Evolutionary conservation across 1,140 invertebrate species (phyloP), one percentile per base, ranked within the genome.

Genomic region (Anastrepha obliqua): DNA sequence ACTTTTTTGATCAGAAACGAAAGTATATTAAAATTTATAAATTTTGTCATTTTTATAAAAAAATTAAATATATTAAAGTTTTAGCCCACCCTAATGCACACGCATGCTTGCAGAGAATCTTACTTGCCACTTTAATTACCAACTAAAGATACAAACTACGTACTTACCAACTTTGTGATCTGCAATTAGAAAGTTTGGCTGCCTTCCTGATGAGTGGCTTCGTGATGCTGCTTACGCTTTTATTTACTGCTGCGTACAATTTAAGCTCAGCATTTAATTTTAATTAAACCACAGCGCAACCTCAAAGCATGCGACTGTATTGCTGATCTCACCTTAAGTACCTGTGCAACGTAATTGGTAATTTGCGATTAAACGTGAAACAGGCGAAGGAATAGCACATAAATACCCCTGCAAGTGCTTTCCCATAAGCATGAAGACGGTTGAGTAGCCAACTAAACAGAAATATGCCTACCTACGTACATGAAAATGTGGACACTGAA

Each of bases 111-210:
- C 51, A 11, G 6, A 6, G 6, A 55, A 2, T 11, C 0, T 55
- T 55, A 55, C 11, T 55, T 55, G 2, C 51, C 0, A 55, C 6
- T 55, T 55, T 55, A 55, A 55, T 11, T 55, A 8, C 11, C 51
- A 55, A 0, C 11, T 55, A 55, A 8, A 55, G 6, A 44, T 47
- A 67, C 64, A 67, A 62, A 2, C 67, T 74, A 47, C 9, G 17
- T 81, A 81, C 39, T 74, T 47, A 3, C 5, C 20, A 81, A 81
- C 74, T 81, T 81, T 81, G 47, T 81, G 47, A 81, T 81, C 74
- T 29, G 44, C 74, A 81, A 81, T 81, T 81, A 81, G 9, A 81
- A 81, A 81, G 74, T 81, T 81, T 81, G 47, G 47, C 20, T 81
- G 15, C 74, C 42, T 81, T 55, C 15, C 20, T 55, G 47, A 81